Conservation (phyloP, 2,888 invertebrate genomes). For the Mycalesis mineus region DNA sequence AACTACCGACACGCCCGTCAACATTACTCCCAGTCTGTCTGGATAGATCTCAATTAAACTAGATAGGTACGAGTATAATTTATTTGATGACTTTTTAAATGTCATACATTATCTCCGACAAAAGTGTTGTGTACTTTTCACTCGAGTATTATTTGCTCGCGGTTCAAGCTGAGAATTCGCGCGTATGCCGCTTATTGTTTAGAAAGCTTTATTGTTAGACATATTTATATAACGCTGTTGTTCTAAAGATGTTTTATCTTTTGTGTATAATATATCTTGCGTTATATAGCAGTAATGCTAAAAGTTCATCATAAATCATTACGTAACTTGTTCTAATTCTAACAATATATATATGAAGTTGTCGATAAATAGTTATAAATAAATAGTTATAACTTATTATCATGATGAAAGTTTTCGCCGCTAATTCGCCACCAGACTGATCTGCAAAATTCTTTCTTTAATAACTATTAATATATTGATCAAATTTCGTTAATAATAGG, state of each 20-base stretch:
- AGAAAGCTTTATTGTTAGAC: slow-evolving; percentile 9
- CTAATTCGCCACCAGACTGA: no score
- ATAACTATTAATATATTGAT: no score
- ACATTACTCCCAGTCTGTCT: no score
- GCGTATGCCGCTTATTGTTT: not conserved
- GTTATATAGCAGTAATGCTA: not conserved
- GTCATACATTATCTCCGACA: not conserved
- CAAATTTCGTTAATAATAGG: no score
- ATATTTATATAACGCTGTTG: not conserved
- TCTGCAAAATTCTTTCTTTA: no score
- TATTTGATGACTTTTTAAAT: not conserved
- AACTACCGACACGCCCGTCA: no score
- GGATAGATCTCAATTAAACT: no score
- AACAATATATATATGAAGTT: no score
- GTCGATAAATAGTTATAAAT: no score
- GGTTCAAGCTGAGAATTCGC: not conserved
- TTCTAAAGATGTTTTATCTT: not conserved
- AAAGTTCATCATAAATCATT: not conserved
- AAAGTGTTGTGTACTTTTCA: not conserved
- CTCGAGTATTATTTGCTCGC: not conserved
- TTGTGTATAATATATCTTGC: not conserved
- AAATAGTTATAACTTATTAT: no score
- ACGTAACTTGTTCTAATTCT: not conserved
- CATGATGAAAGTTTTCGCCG: no score
- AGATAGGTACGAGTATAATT: no score